phyloP scores from a whole-genome alignment of 2,888 invertebrate species.

The Cremastinae sp. region DNA sequence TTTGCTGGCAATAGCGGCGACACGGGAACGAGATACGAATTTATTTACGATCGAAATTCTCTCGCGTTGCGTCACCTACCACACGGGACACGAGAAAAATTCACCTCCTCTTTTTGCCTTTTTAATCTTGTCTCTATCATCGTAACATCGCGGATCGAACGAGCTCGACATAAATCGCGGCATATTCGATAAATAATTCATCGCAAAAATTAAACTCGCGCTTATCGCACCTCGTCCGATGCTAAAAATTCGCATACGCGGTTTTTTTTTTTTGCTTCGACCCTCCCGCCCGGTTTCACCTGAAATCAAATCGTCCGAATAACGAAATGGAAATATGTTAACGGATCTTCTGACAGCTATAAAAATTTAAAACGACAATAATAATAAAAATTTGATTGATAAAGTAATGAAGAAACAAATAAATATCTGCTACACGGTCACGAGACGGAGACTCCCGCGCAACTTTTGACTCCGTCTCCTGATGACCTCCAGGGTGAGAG shows the following conservation, averaged over 20 bases:
- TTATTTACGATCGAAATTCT: conserved; percentile 35
- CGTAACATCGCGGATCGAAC: background rate
- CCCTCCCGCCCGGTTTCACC: background rate
- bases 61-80: conserved; percentile 22
- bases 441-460: conserved; percentile 7
- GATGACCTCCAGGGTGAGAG: background rate
- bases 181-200: conserved; percentile 55
- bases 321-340: conserved; percentile 33
- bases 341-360: conserved; percentile 22
- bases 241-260: conserved; percentile 5
- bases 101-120: conserved; percentile 2
- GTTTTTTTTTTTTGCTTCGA: conserved; percentile 19
- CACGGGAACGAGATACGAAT: conserved; percentile 2
- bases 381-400: conserved; percentile 31
- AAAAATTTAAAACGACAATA: conserved; percentile 24
- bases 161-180: conserved; percentile 38
- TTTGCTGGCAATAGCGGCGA: background rate
- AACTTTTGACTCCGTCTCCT: conserved; percentile 11
- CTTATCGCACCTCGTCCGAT: conserved; percentile 13
- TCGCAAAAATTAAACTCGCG: conserved; percentile 35
- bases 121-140: conserved; percentile 18
- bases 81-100: conserved; percentile 11
- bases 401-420: conserved; percentile 7
- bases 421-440: conserved; percentile 2
- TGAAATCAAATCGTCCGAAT: conserved; percentile 16